Conservation (phyloP, 2,888 invertebrate genomes). For the Euphydryas editha region DNA sequence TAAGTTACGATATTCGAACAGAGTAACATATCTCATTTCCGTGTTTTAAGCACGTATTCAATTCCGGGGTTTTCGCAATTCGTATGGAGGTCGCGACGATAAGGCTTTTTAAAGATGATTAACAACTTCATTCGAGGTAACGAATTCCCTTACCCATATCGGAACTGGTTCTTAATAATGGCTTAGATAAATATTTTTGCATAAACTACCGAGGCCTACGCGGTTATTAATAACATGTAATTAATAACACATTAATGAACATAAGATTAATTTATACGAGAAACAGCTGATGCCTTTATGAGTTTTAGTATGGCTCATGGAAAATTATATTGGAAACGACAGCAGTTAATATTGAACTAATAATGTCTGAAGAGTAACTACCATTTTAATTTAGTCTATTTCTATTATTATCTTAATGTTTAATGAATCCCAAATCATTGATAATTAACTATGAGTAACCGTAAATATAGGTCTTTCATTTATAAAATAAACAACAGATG, state of each 20-base stretch:
- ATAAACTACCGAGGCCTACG: slow-evolving; percentile 22
- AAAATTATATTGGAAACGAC: slow-evolving; percentile 23
- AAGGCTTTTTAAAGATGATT: slow-evolving; percentile 68
- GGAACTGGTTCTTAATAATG: slow-evolving; percentile 35
- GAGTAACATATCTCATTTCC: slow-evolving; percentile 57
- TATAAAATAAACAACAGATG: slow-evolving; percentile 5
- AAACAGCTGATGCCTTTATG: slow-evolving; percentile 29
- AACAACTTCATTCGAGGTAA: slow-evolving; percentile 72
- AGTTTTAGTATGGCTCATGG: slow-evolving; percentile 20
- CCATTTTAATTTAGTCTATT: too few species aligned
- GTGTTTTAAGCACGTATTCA: slow-evolving; percentile 54
- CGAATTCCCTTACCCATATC: slow-evolving; percentile 36
- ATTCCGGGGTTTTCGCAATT: slow-evolving; percentile 72
- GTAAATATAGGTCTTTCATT: not conserved
- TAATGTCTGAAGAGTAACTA: not conserved
- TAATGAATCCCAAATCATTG: not conserved
- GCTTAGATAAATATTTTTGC: slow-evolving; percentile 17
- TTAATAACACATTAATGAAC: slow-evolving; percentile 34
- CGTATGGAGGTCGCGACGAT: slow-evolving; percentile 60
- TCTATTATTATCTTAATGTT: not conserved
- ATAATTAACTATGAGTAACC: not conserved
- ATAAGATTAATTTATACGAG: slow-evolving; percentile 31
- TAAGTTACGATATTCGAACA: slow-evolving; percentile 42
- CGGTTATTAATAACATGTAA: slow-evolving; percentile 20
- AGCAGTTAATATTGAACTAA: slow-evolving; percentile 7